Evolutionary conservation across 2,113 vertebrate genomes (phyloP).

Genomic region (Numida meleagris): DNA sequence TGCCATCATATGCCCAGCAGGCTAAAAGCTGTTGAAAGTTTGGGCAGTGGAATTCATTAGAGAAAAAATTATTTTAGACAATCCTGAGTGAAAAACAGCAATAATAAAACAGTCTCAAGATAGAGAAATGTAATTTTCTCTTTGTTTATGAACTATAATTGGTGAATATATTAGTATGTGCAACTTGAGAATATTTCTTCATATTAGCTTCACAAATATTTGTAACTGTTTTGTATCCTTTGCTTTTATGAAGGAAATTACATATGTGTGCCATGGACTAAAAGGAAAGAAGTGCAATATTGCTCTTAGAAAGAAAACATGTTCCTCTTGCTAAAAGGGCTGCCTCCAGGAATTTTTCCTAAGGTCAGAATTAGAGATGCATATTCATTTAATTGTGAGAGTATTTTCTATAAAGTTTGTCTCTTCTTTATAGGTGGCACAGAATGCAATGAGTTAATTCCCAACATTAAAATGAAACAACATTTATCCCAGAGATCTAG

Average conservation of each 20-base stretch:
- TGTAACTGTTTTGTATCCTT: constrained; percentile 5
- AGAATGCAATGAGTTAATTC: constrained; percentile 68
- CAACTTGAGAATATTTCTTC: constrained; percentile 6
- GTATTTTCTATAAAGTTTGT: constrained; percentile 20
- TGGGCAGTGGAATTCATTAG: constrained; percentile 57
- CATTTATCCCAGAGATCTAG: constrained; percentile 50
- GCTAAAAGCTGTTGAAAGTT: constrained; percentile 61
- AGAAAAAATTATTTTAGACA: constrained; percentile 58
- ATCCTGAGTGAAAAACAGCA: constrained; percentile 36
- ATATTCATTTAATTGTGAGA: constrained; percentile 51
- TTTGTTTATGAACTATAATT: constrained; percentile 64
- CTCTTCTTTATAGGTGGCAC: constrained; percentile 31
- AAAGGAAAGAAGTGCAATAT: constrained; percentile 54
- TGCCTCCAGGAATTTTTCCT: constrained; percentile 34
- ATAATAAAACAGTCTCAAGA: constrained; percentile 66
- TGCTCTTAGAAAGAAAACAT: constrained; percentile 35
- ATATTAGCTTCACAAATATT: constrained; percentile 57
- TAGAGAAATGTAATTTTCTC: constrained; percentile 58
- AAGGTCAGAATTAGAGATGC: constrained; percentile 45
- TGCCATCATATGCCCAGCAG: constrained; percentile 49
- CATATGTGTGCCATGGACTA: constrained; percentile 17
- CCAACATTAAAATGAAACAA: constrained; percentile 39
- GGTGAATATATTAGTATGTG: constrained; percentile 67
- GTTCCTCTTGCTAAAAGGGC: constrained; percentile 1
- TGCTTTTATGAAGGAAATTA: constrained; percentile 23